Conservation (phyloP, 2,113 vertebrate genomes). For the Calypte anna region DNA sequence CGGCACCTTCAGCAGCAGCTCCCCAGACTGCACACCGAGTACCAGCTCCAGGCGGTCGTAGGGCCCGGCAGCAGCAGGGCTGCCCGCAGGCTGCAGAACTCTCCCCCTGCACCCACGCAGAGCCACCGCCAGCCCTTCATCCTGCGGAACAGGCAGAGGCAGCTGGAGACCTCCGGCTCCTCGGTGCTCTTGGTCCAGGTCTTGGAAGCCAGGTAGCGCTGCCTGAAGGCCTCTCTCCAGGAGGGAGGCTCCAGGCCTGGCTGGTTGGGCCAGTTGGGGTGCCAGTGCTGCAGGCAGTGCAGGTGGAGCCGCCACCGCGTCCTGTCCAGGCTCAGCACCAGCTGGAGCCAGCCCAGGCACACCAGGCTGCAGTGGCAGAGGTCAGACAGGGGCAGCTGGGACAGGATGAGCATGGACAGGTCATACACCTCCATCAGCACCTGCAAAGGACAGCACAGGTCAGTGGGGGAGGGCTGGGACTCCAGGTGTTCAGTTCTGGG, state of each 20-base stretch:
- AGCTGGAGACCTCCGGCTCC: conserved; percentile 82
- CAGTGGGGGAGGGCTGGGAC: too few relatives aligned
- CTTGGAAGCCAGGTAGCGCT: conserved; percentile 83
- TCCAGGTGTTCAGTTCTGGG: too few relatives aligned
- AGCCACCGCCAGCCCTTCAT: conserved; percentile 81
- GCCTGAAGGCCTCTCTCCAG: conserved; percentile 87
- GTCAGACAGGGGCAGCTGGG: conserved; percentile 85
- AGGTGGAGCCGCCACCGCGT: conserved; percentile 91
- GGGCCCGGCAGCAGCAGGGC: conserved; percentile 80
- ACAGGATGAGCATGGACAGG: conserved; percentile 84
- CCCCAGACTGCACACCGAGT: conserved; percentile 83
- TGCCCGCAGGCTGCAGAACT: conserved; percentile 83
- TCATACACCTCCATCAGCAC: conserved; percentile 80
- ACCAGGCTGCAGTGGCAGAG: conserved; percentile 89
- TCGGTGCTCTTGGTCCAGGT: conserved; percentile 84
- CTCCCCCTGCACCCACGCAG: conserved; percentile 75
- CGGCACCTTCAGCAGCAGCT: conserved; percentile 85
- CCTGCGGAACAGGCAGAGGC: conserved; percentile 84
- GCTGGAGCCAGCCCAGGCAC: conserved; percentile 84
- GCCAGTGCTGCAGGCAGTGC: conserved; percentile 81
- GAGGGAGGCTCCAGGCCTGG: conserved; percentile 82
- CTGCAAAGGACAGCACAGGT: not conserved
- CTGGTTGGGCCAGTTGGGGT: conserved; percentile 91
- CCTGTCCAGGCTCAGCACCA: conserved; percentile 89
- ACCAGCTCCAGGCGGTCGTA: conserved; percentile 85